Base-by-base conservation (phyloP, 2,797 vertebrate genomes). In the Urophycis tenuis region DNA sequence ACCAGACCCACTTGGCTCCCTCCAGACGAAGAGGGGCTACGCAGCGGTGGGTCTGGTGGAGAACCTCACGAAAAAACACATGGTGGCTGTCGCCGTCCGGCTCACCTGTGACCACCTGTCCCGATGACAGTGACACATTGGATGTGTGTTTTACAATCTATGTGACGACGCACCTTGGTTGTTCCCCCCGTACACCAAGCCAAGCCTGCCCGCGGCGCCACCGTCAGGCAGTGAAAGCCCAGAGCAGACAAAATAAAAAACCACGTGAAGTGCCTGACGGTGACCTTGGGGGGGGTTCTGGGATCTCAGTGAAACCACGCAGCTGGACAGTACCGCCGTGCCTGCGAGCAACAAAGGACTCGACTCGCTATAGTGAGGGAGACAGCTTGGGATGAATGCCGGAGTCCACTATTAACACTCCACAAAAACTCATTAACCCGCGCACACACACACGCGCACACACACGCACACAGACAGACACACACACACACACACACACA, bases 401-500 rank as follows among this genome's bases (percentile, higher is more conserved):
- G n/a, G n/a, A n/a, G 75, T 41, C 31, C 75, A 29, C 32, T 22
- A 72, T 39, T 75, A 33, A 22, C 14, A 33, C 71, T 77, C 70
- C 70, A 77, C 32, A 17, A 12, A n/a, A 33, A 79, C 11, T 32
- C 49, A 60, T 8, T n/a, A 29, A 78, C 12, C 41, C 34, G 6
- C 34, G n/a, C n/a, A 12, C 9, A 11, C 25, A 12, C 15, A 30
- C 60, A 67, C n/a, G 29, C 60, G 29, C 25, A 67, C 60, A 67
- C 25, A 67, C 25, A 12, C 60, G 71, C 64, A 34, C 31, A 53
- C n/a, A 71, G n/a, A 22, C 32, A 41, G 8, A 25, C 41, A 35
- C 34, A 35, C 34, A 35, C 34, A 35, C 34, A 35, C 34, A 35
- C 34, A 35, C 15, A 4, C 41, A 22, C 45, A 49, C 45, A 49